phyloP scores from a whole-genome alignment of 92 coral and sea anemone genomes.

The Umimayanthus chanpuru region DNA sequence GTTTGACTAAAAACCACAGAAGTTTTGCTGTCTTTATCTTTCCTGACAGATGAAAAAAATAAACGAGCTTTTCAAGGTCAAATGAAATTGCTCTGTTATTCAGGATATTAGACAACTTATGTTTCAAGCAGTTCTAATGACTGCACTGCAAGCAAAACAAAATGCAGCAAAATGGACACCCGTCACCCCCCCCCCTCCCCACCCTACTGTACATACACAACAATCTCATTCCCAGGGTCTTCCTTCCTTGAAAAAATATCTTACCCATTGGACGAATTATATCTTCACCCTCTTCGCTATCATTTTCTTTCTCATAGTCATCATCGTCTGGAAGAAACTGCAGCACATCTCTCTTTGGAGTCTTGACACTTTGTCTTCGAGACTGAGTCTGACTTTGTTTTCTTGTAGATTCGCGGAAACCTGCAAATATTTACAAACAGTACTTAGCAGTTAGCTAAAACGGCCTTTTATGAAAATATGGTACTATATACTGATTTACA shows the following conservation, averaged over 20 bases:
- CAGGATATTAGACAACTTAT: neutral
- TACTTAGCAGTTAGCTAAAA: neutral
- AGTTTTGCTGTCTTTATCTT: too few species aligned
- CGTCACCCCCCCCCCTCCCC: neutral
- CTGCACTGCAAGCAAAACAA: too few species aligned
- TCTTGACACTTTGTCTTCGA: neutral
- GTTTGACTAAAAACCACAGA: too few species aligned
- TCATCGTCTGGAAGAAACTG: constrained; percentile 1
- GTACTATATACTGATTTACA: neutral
- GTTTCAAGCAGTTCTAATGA: too few species aligned
- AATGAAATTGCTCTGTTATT: too few species aligned
- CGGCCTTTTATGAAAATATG: neutral
- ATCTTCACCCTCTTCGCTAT: constrained; percentile 22
- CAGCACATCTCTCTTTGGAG: constrained; percentile 14
- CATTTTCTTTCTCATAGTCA: constrained; percentile 38
- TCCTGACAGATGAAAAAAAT: too few species aligned
- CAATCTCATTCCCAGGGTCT: neutral
- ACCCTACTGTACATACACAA: neutral
- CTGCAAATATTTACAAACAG: neutral
- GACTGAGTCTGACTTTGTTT: constrained; percentile 13
- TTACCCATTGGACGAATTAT: constrained; percentile 38
- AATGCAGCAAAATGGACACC: neutral
- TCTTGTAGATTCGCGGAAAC: constrained; percentile 31
- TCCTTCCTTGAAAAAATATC: neutral
- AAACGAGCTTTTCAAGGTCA: too few species aligned